These are phyloP conservation scores for Nilaparvata lugens DNA, from an alignment of 1,140 invertebrate species.

Conservation along the genomic window DNA sequence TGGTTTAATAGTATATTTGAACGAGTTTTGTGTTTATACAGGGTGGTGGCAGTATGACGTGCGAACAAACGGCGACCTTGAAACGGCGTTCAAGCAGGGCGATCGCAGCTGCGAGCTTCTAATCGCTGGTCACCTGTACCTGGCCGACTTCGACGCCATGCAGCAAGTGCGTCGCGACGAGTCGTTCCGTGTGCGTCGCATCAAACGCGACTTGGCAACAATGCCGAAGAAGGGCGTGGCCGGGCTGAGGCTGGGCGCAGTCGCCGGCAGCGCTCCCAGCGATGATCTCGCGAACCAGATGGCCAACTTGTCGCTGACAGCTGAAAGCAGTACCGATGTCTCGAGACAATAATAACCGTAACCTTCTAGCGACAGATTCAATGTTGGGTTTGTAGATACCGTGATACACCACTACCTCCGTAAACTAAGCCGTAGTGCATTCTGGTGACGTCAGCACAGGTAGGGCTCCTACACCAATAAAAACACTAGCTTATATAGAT, in stretches of 20 bases:
- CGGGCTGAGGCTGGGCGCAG: slow-evolving; percentile 38
- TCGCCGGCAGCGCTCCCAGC: neutral
- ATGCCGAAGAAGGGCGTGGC: slow-evolving; percentile 76
- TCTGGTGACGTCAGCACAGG: too few relatives aligned
- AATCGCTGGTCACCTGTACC: slow-evolving; percentile 86
- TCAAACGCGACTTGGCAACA: slow-evolving; percentile 70
- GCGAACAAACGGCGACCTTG: slow-evolving; percentile 78
- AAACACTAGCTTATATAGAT: too few relatives aligned
- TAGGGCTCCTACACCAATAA: too few relatives aligned
- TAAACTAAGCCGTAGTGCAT: too few relatives aligned
- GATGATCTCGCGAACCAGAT: too few relatives aligned
- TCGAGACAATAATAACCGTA: too few relatives aligned
- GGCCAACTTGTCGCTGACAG: too few relatives aligned
- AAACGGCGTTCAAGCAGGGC: slow-evolving; percentile 64
- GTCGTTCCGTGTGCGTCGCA: slow-evolving; percentile 64
- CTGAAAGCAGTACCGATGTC: too few relatives aligned
- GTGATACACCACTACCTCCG: too few relatives aligned
- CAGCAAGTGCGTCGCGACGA: slow-evolving; percentile 76
- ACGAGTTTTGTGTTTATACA: slow-evolving; percentile 30
- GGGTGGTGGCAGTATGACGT: slow-evolving; percentile 99
- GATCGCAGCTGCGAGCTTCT: slow-evolving; percentile 72
- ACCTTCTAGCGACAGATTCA: too few relatives aligned
- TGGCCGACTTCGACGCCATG: slow-evolving; percentile 84
- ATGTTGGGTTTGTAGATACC: too few relatives aligned
- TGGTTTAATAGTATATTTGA: neutral